Evolutionary conservation across 2,888 invertebrate species (phyloP).

Genomic region (Pristionchus maxplancki): DNA sequence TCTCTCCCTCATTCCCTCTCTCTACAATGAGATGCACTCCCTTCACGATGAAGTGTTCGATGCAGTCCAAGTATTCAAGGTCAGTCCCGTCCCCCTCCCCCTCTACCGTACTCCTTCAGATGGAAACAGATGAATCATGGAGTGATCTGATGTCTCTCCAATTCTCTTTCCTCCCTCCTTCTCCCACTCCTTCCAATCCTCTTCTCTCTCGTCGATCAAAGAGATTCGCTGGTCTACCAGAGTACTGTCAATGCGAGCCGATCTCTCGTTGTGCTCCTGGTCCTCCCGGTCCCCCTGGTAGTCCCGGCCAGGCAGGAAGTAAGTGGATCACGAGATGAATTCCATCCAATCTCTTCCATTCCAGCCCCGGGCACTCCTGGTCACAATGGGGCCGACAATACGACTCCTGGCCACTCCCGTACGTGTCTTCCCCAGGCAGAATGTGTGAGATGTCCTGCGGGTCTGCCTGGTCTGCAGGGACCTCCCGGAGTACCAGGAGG

Average conservation of each 20-base stretch:
- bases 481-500: conserved; percentile 26
- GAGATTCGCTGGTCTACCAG: conserved; percentile 51
- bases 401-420: conserved; percentile 39
- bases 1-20: conserved; percentile 33
- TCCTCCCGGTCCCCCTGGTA: conserved; percentile 51
- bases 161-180: conserved; percentile 32
- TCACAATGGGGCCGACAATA: conserved; percentile 43
- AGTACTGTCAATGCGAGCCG: conserved; percentile 50
- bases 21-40: conserved; percentile 46
- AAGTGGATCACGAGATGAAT: not conserved
- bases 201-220: conserved; percentile 47
- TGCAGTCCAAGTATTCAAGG: conserved; percentile 48
- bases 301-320: conserved; percentile 40
- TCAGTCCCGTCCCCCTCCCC: not conserved
- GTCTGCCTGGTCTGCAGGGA: conserved; percentile 22
- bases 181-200: conserved; percentile 40
- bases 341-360: not conserved
- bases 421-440: conserved; percentile 52
- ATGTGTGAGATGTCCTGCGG: conserved; percentile 43
- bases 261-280: conserved; percentile 41
- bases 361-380: conserved; percentile 48
- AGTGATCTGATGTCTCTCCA: conserved; percentile 38
- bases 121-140: conserved; percentile 52
- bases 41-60: conserved; percentile 43
- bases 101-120: not conserved